Evolutionary conservation across 2,888 invertebrate genomes (phyloP).

Genomic region (Galerucella pusilla): DNA sequence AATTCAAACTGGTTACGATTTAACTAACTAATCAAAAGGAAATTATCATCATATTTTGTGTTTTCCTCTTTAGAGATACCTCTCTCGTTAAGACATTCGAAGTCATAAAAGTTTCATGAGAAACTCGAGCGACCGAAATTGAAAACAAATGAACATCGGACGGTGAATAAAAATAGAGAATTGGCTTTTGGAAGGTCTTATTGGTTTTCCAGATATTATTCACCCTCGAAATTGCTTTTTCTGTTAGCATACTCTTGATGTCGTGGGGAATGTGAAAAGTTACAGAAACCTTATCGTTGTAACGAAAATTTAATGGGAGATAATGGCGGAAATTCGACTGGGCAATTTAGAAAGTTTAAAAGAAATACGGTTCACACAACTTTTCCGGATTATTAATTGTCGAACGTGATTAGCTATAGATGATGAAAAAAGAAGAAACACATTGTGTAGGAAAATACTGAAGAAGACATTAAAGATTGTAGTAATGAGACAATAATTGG

Average conservation of each 20-base stretch:
- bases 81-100: slow-evolving; percentile 22
- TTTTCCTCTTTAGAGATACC: too few species aligned
- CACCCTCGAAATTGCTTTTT: slow-evolving; percentile 12
- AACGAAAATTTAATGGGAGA: background rate
- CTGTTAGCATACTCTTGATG: background rate
- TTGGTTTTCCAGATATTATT: slow-evolving; percentile 27
- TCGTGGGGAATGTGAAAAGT: background rate
- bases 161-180: slow-evolving; percentile 21
- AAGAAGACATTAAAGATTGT: too few species aligned
- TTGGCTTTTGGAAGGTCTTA: slow-evolving; percentile 10
- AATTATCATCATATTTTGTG: background rate
- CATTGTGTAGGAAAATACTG: too few species aligned
- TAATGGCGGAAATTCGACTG: too few species aligned
- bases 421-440: too few species aligned
- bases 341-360: too few species aligned
- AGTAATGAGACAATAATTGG: too few species aligned
- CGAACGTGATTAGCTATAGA: too few species aligned
- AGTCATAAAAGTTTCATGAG: slow-evolving; percentile 27
- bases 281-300: background rate
- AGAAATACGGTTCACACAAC: too few species aligned
- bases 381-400: too few species aligned
- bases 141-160: slow-evolving; percentile 29
- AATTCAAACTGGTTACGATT: slow-evolving; percentile 9
- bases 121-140: slow-evolving; percentile 13
- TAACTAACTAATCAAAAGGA: slow-evolving; percentile 5